These are phyloP conservation scores for Calyptomena viridis DNA, from an alignment of 2,113 vertebrate genomes.

Conservation along the genomic window DNA sequence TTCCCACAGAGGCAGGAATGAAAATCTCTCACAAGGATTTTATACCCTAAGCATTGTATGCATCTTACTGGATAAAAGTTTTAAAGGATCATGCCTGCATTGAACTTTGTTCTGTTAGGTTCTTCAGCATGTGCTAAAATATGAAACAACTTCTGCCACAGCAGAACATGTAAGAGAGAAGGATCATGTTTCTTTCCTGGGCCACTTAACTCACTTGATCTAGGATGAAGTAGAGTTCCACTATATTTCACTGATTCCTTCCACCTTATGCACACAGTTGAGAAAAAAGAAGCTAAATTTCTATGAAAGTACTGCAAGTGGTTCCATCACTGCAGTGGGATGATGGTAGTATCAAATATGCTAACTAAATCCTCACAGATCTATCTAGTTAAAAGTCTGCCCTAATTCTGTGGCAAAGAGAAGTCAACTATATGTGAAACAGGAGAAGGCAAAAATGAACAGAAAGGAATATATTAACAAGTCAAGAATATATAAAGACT, in stretches of 20 bases:
- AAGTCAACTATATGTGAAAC: neutral
- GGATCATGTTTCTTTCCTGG: neutral
- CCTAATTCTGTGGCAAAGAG: neutral
- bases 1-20: neutral
- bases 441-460: neutral
- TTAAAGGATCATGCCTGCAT: neutral
- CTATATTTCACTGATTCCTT: neutral
- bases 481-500: neutral
- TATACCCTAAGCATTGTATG: neutral
- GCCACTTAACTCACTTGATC: neutral
- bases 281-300: neutral
- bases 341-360: neutral
- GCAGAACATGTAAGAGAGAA: neutral
- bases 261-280: neutral
- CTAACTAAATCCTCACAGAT: neutral
- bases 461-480: neutral
- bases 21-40: neutral
- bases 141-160: neutral
- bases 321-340: neutral
- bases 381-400: neutral
- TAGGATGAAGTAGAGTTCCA: neutral
- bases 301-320: neutral
- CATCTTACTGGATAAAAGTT: neutral
- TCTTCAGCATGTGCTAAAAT: neutral
- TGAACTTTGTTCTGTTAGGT: neutral